phyloP scores from a whole-genome alignment of 23 tunicate species.

The Phallusia fumigata region DNA sequence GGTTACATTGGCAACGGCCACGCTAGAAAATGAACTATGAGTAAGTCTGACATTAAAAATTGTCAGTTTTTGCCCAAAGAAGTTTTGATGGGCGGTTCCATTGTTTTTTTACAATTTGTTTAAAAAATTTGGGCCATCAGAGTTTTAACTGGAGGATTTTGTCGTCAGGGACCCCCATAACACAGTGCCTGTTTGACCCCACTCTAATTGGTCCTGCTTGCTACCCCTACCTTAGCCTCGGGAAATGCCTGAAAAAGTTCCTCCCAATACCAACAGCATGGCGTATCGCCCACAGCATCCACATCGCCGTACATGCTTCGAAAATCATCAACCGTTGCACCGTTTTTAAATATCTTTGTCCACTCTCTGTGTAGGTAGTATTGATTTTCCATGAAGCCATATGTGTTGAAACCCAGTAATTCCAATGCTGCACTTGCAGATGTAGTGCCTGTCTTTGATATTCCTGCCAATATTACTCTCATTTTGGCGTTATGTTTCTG shows the following conservation, averaged over 20 bases:
- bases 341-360: conserved; percentile 4
- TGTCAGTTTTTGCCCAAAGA: no score
- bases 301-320: conserved; percentile 12
- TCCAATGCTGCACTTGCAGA: not conserved
- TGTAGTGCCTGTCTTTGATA: conserved; percentile 15
- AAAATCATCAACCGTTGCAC: not conserved
- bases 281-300: conserved; percentile 12
- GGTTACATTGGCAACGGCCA: no score
- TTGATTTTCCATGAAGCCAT: conserved; percentile 9
- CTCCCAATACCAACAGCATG: conserved; percentile 12
- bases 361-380: not conserved
- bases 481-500: not conserved
- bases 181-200: no score
- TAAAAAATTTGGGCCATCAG: no score
- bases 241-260: conserved; percentile 27
- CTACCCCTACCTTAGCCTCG: not conserved
- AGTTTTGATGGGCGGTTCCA: no score
- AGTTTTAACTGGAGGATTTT: no score
- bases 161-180: no score
- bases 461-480: conserved; percentile 23
- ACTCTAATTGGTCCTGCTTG: no score
- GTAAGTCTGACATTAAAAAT: no score
- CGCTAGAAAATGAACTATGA: no score
- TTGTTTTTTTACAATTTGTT: no score
- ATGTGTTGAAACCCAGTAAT: not conserved